These are phyloP conservation scores for Galagoides demidoff DNA, from an alignment of 2,797 vertebrate genomes.

Conservation along the genomic window DNA sequence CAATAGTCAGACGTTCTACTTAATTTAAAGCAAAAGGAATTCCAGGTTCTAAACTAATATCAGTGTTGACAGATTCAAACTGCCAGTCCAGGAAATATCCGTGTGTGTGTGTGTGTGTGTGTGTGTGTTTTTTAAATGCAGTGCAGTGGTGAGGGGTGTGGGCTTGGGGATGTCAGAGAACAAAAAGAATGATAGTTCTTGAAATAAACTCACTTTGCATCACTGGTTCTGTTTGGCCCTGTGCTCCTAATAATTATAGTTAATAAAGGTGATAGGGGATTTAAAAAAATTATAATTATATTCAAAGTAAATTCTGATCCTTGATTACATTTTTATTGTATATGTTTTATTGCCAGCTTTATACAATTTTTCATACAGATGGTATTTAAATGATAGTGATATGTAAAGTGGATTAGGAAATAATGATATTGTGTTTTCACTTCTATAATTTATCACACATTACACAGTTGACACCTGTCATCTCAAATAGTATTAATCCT, in stretches of 20 bases:
- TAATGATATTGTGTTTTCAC: constrained; percentile 1
- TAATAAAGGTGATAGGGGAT: background rate
- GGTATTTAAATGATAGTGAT: background rate
- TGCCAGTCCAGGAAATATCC: background rate
- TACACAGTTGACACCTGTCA: constrained; percentile 42
- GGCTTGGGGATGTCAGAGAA: no score
- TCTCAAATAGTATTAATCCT: constrained; percentile 1
- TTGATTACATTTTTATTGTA: background rate
- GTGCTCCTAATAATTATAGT: background rate
- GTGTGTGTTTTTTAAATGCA: background rate
- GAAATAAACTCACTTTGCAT: background rate
- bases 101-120: background rate
- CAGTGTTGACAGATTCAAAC: background rate
- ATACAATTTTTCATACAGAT: constrained; percentile 9
- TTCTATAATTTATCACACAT: constrained; percentile 47
- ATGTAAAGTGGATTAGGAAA: constrained; percentile 54
- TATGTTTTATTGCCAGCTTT: constrained; percentile 16
- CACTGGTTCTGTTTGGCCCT: background rate
- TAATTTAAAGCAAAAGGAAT: constrained; percentile 11
- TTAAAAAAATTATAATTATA: background rate
- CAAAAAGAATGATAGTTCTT: background rate
- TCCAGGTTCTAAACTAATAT: background rate
- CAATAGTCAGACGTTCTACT: background rate
- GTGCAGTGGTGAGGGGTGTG: background rate
- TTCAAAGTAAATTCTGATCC: background rate